These are phyloP conservation scores for Tretioscincus oriximinensis DNA, from an alignment of 2,113 vertebrate genomes.

Conservation along the genomic window DNA sequence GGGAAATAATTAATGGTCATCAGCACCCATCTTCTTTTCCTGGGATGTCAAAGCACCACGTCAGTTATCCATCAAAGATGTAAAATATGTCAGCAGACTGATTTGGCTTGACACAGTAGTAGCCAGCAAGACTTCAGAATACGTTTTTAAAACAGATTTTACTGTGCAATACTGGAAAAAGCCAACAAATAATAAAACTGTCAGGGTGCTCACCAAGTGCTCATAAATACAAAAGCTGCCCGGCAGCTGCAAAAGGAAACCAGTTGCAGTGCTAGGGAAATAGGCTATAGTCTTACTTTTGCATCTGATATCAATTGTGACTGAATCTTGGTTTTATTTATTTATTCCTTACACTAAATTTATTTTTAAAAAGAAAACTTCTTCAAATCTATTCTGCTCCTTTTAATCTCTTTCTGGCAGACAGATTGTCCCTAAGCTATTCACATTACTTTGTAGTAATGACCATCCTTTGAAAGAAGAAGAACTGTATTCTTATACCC, in stretches of 20 bases:
- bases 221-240: conserved; percentile 71
- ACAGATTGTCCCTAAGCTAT: no score
- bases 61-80: conserved; percentile 75
- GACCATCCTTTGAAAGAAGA: not conserved
- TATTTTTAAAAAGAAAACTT: not conserved
- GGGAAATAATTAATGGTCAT: conserved; percentile 70
- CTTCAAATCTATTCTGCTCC: not conserved
- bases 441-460: not conserved
- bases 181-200: conserved; percentile 83
- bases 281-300: conserved; percentile 62
- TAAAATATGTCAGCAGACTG: conserved; percentile 70
- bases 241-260: conserved; percentile 58
- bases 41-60: conserved; percentile 63
- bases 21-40: conserved; percentile 57
- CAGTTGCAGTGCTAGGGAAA: conserved; percentile 59
- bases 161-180: conserved; percentile 76
- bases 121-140: conserved; percentile 70
- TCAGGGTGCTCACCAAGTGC: conserved; percentile 68
- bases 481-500: no score
- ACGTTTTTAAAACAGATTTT: conserved; percentile 79
- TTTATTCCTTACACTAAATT: not conserved
- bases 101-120: conserved; percentile 71
- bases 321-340: conserved; percentile 40
- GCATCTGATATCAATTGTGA: conserved; percentile 64
- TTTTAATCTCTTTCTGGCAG: conserved; percentile 18